A percentile compares a stretch with the other conserved stretches of the same genome.
These are phyloP conservation scores for Clarias pachynema DNA, from an alignment of 2,797 vertebrate genomes.

Conservation along the genomic window DNA sequence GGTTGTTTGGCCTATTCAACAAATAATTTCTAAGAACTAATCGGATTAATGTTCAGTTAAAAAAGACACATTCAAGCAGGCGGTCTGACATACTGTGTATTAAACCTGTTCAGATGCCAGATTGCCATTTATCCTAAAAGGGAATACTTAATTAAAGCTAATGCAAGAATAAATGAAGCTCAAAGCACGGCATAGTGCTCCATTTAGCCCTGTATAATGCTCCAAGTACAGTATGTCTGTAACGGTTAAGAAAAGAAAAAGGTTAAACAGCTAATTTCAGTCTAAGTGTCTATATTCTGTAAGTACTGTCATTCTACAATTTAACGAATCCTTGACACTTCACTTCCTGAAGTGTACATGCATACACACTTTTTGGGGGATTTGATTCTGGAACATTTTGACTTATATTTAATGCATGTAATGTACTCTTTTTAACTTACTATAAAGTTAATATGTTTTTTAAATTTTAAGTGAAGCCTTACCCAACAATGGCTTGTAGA, in stretches of 20 bases:
- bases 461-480: neutral
- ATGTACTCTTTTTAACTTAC: neutral
- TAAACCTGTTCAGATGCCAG: neutral
- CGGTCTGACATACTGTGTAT: neutral
- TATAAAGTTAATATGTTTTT: neutral
- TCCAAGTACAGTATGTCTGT: neutral
- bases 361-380: neutral
- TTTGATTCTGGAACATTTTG: neutral
- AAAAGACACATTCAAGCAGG: neutral
- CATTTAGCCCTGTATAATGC: neutral
- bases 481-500: conserved; percentile 96
- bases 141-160: neutral
- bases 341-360: neutral
- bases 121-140: neutral
- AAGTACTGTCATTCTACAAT: neutral
- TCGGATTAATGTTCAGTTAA: neutral
- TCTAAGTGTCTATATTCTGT: neutral
- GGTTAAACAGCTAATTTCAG: neutral
- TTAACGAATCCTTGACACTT: neutral
- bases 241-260: neutral
- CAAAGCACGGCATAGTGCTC: neutral
- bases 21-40: neutral
- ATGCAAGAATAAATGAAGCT: neutral
- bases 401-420: neutral
- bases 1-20: neutral